Evolutionary conservation across 2,888 invertebrate species (phyloP).

Genomic region (Trissonchulus sp.): DNA sequence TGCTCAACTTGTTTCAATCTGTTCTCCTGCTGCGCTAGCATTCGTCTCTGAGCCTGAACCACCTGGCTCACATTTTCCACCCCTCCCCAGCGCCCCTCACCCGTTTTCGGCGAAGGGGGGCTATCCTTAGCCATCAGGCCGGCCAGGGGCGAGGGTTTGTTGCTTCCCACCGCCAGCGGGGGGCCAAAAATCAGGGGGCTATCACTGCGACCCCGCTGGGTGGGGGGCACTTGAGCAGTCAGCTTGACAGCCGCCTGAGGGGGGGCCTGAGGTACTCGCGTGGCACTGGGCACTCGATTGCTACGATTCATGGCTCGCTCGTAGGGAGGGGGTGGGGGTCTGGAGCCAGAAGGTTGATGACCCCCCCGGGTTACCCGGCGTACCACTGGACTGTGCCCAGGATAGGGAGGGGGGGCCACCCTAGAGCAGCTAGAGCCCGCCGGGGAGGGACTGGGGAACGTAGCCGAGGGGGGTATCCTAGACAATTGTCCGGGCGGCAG

Average conservation of each 20-base stretch:
- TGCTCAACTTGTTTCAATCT: not conserved
- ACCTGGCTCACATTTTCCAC: not conserved
- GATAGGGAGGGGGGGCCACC: conserved; percentile 1
- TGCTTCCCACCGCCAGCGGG: not conserved
- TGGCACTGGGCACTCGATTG: not conserved
- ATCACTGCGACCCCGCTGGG: not conserved
- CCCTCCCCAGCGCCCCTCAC: not conserved
- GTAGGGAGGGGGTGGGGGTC: not conserved
- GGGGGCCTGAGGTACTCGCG: not conserved
- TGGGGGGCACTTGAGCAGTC: not conserved
- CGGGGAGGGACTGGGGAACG: no score
- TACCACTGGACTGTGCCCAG: not conserved
- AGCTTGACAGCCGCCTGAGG: not conserved
- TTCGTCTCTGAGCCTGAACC: not conserved
- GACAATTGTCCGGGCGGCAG: no score
- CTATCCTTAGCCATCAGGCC: no score
- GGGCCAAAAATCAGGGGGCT: not conserved
- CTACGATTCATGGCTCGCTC: not conserved
- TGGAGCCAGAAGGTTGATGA: not conserved
- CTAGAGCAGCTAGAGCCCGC: no score
- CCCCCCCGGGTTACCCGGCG: not conserved
- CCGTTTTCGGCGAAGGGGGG: not conserved
- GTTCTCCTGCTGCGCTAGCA: not conserved
- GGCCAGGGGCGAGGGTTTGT: not conserved
- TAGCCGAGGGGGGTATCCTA: no score